Conservation (phyloP, 2,797 vertebrate species). For the Melanotaenia nigrans region DNA sequence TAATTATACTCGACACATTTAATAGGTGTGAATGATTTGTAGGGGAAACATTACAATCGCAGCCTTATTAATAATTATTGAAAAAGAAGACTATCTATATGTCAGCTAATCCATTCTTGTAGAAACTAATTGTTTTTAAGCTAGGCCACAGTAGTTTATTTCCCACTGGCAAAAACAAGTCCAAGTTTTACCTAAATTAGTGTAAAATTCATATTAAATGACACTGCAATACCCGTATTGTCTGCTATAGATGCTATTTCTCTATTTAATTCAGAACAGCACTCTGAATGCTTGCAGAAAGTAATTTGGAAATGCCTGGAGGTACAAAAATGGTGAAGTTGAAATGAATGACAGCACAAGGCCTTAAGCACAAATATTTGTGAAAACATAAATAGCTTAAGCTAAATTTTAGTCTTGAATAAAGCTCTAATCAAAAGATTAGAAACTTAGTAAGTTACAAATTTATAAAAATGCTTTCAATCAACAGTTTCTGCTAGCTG, state of each 20-base stretch:
- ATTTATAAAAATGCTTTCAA: conserved; percentile 4
- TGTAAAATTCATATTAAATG: conserved; percentile 24
- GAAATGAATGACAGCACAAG: conserved; percentile 30
- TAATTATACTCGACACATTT: conserved; percentile 75
- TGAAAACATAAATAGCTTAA: conserved; percentile 7
- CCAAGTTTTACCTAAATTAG: conserved; percentile 21
- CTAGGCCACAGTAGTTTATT: conserved; percentile 34
- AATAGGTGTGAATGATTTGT: conserved; percentile 73
- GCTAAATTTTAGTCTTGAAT: conserved; percentile 4
- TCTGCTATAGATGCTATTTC: conserved; percentile 38
- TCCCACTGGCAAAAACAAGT: conserved; percentile 21
- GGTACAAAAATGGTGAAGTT: conserved; percentile 28
- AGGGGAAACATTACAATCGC: conserved; percentile 62
- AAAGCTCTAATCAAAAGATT: conserved; percentile 27
- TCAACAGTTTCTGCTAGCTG: neutral
- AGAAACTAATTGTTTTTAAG: conserved; percentile 46
- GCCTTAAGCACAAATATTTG: conserved; percentile 29
- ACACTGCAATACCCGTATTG: neutral
- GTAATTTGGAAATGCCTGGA: conserved; percentile 40
- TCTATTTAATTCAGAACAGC: conserved; percentile 27
- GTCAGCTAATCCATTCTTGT: conserved; percentile 52
- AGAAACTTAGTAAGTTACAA: neutral
- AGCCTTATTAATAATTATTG: conserved; percentile 74
- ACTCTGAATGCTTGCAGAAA: conserved; percentile 32
- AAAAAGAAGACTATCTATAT: conserved; percentile 43